phyloP scores from a whole-genome alignment of 2,113 vertebrate genomes.

The Australoheros scitulus region DNA sequence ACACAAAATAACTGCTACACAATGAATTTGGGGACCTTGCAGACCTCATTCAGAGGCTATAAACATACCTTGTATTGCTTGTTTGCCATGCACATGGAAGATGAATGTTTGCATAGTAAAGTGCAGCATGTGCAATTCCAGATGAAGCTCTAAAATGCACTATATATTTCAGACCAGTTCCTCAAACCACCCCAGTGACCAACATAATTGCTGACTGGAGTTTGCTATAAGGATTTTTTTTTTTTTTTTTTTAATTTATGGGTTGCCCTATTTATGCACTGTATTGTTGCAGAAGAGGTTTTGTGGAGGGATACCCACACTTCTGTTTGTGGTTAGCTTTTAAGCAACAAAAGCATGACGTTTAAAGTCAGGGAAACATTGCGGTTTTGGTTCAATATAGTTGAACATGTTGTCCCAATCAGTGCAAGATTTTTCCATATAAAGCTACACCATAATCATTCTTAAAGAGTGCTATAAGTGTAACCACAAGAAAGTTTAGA shows the following conservation, averaged over 20 bases:
- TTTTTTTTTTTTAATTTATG: not conserved
- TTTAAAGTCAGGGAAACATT: not conserved
- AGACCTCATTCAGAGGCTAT: not conserved
- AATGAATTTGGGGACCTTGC: not conserved
- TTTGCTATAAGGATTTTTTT: not conserved
- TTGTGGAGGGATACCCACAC: not conserved
- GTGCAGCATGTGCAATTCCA: not conserved
- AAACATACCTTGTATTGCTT: not conserved
- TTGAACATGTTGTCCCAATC: not conserved
- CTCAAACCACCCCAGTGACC: not conserved
- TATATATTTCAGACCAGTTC: slow-evolving; percentile 2
- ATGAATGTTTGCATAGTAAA: not conserved
- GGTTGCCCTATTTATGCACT: not conserved
- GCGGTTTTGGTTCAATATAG: not conserved
- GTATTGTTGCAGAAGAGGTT: not conserved
- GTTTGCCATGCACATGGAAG: not conserved
- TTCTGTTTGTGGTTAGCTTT: not conserved
- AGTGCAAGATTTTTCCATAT: not conserved
- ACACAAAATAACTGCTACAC: not conserved
- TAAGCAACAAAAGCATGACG: not conserved
- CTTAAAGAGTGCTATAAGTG: not conserved
- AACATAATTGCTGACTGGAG: not conserved
- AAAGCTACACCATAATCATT: not conserved
- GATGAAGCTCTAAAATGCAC: not conserved
- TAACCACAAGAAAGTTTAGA: not conserved